Percentiles rank a stretch among this genome's conserved stretches.
Conservation (phyloP, 2,888 invertebrate genomes). For the Coleophora deauratella region DNA sequence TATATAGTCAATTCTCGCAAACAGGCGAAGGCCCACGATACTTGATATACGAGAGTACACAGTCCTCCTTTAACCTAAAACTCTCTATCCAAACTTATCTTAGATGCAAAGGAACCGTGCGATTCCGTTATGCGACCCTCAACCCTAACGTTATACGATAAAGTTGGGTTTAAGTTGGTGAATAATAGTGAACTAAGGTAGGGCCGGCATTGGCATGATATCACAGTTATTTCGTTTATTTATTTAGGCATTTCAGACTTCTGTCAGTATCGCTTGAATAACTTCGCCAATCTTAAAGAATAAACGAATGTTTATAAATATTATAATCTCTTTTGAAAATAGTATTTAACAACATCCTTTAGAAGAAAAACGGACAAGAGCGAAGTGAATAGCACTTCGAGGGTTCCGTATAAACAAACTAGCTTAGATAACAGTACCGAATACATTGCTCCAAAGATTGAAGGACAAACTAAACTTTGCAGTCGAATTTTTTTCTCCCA, state of each 20-base stretch:
- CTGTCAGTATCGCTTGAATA: no score
- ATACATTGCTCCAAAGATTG: no score
- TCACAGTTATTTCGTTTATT: background rate
- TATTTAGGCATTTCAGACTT: background rate
- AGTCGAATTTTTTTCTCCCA: no score
- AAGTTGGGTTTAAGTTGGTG: slow-evolving; percentile 12
- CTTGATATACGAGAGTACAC: slow-evolving; percentile 38
- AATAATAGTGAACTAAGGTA: slow-evolving; percentile 12
- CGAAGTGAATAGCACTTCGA: no score
- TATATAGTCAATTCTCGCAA: slow-evolving; percentile 34
- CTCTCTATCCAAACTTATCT: slow-evolving; percentile 55
- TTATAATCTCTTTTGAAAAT: no score
- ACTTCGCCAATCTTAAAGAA: no score
- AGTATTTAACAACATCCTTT: no score
- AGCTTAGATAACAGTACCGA: no score
- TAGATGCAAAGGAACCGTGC: slow-evolving; percentile 32
- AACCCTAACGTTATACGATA: slow-evolving; percentile 19
- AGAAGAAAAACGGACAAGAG: no score
- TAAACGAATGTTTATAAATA: no score
- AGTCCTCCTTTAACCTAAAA: slow-evolving; percentile 55
- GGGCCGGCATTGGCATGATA: background rate
- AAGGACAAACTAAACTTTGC: no score
- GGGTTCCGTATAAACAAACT: no score
- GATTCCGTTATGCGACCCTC: slow-evolving; percentile 18
- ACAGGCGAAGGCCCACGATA: slow-evolving; percentile 28